Evolutionary conservation across 2,888 invertebrate species (phyloP).

Genomic region (Andrena haemorrhoa): DNA sequence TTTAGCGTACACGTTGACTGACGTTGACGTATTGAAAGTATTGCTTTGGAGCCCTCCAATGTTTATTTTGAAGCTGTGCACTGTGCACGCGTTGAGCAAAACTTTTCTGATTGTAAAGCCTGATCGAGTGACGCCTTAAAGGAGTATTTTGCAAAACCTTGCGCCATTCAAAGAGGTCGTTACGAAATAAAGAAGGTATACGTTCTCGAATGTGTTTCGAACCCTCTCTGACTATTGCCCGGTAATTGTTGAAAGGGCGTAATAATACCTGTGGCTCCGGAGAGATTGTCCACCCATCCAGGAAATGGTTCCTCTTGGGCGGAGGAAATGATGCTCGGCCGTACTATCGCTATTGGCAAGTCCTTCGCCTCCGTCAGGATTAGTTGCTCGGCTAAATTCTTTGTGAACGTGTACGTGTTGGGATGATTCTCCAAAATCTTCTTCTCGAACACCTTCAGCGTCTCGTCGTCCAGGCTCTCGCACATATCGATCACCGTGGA

Average conservation of each 20-base stretch:
- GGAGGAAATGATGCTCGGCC: slow-evolving; percentile 96
- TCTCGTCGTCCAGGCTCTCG: slow-evolving; percentile 92
- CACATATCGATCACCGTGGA: slow-evolving; percentile 87
- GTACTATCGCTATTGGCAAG: slow-evolving; percentile 96
- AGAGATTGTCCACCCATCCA: slow-evolving; percentile 99
- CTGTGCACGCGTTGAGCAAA: too few relatives aligned
- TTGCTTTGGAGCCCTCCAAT: too few relatives aligned
- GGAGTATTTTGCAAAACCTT: too few relatives aligned
- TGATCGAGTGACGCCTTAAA: too few relatives aligned
- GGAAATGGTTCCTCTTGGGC: slow-evolving; percentile 92
- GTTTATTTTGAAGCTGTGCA: too few relatives aligned
- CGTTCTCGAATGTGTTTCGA: too few relatives aligned
- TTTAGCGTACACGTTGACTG: too few relatives aligned
- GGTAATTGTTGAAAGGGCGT: not conserved
- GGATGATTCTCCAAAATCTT: slow-evolving; percentile 92
- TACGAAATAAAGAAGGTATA: too few relatives aligned
- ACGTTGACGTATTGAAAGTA: too few relatives aligned
- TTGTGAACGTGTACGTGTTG: slow-evolving; percentile 99
- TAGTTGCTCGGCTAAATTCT: slow-evolving; percentile 97
- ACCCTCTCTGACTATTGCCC: too few relatives aligned
- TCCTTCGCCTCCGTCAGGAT: slow-evolving; percentile 91
- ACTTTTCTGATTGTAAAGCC: too few relatives aligned
- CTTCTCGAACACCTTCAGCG: slow-evolving; percentile 78
- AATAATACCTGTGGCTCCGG: slow-evolving; percentile 92
- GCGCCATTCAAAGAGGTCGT: too few relatives aligned